phyloP scores from a whole-genome alignment of 2,113 vertebrate genomes.

The Erpornis zantholeuca region DNA sequence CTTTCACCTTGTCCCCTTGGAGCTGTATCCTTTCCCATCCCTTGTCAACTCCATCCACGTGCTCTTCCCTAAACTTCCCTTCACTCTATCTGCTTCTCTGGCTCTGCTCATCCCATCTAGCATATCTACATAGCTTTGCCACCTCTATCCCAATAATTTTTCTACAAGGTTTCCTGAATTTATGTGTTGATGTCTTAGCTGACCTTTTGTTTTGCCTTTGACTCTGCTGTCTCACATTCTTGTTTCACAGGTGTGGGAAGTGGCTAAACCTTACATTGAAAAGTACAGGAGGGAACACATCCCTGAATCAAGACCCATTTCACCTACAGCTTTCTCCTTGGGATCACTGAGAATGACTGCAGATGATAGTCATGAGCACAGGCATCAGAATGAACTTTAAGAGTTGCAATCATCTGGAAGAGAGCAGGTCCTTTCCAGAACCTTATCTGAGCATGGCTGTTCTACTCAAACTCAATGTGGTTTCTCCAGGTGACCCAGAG shows the following conservation, averaged over 20 bases:
- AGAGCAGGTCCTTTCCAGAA: background rate
- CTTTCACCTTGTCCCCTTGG: background rate
- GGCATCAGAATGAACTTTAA: constrained; percentile 46
- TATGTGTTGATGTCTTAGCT: background rate
- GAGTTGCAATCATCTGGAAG: background rate
- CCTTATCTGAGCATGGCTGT: rapidly evolving
- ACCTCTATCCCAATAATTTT: background rate
- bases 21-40: background rate
- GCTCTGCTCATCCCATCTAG: background rate
- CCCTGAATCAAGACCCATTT: constrained; percentile 88
- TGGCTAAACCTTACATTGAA: constrained; percentile 93
- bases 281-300: constrained; percentile 90
- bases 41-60: background rate
- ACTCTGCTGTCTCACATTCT: background rate
- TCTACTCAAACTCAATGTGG: background rate
- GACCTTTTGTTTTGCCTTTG: background rate
- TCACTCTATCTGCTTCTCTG: background rate
- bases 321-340: constrained; percentile 93
- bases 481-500: background rate
- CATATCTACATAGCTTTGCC: background rate
- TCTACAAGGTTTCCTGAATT: background rate
- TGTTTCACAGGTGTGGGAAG: constrained; percentile 87
- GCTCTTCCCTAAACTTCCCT: background rate
- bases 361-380: background rate
- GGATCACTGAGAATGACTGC: constrained; percentile 70